These are phyloP conservation scores for Lasius platythorax DNA, from an alignment of 2,888 invertebrate species.

Conservation along the genomic window DNA sequence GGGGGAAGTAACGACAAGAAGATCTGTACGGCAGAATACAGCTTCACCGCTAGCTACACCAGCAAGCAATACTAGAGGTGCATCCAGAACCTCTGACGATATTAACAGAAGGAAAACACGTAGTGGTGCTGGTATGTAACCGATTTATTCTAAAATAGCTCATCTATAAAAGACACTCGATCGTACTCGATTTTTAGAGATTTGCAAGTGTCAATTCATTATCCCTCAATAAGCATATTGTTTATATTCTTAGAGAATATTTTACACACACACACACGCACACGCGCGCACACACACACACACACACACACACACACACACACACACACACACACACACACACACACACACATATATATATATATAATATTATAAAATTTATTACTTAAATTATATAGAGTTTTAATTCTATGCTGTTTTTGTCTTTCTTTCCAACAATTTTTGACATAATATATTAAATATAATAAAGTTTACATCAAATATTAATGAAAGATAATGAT, in stretches of 20 bases:
- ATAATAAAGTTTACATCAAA: background rate
- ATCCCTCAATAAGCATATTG: background rate
- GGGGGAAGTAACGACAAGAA: conserved; percentile 83
- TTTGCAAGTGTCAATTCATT: conserved; percentile 11
- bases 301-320: background rate
- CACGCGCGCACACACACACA: background rate
- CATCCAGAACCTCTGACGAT: conserved; percentile 84
- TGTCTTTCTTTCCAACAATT: background rate
- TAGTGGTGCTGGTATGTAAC: conserved; percentile 85
- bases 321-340: background rate
- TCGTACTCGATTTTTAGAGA: conserved; percentile 1
- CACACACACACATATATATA: background rate
- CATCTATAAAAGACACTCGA: background rate
- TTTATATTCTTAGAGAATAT: background rate
- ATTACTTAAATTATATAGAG: background rate
- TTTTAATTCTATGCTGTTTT: background rate
- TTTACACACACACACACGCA: background rate
- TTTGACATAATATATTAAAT: background rate
- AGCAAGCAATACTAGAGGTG: conserved; percentile 84
- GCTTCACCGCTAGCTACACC: conserved; percentile 84
- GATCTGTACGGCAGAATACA: conserved; percentile 84
- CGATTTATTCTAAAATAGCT: background rate
- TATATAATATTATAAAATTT: conserved; percentile 2
- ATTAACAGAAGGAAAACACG: conserved; percentile 85
- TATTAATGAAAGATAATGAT: background rate